Percentiles rank a stretch among this genome's conserved stretches.
These are phyloP conservation scores for Meda fulgida DNA, from an alignment of 2,797 vertebrate species.

Conservation along the genomic window DNA sequence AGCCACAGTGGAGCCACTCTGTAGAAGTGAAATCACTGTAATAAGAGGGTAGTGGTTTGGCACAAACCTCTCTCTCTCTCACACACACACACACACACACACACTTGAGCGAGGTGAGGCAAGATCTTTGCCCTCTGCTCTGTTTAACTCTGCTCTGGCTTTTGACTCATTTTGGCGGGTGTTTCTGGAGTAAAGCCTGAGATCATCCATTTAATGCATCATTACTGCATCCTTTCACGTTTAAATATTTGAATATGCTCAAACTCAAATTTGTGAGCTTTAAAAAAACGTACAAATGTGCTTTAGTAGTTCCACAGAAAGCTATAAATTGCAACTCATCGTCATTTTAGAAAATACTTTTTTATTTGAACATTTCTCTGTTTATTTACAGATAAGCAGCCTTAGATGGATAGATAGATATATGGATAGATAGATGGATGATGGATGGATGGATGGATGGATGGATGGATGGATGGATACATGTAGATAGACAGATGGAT, in stretches of 20 bases:
- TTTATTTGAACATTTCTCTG: background rate
- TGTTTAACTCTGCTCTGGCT: conserved; percentile 33
- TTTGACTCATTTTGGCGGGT: background rate
- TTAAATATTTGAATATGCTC: background rate
- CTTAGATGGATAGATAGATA: no score
- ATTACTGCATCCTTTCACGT: background rate
- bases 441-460: no score
- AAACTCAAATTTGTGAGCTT: background rate
- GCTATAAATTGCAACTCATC: no score
- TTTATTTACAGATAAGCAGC: no score
- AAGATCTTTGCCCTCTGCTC: conserved; percentile 40
- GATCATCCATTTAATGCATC: background rate
- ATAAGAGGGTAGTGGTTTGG: conserved; percentile 80
- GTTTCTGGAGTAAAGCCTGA: background rate
- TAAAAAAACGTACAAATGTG: no score
- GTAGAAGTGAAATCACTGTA: conserved; percentile 67
- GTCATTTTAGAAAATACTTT: no score
- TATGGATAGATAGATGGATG: fast-evolving
- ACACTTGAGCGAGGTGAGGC: conserved; percentile 30
- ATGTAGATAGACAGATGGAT: no score
- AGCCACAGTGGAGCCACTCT: conserved; percentile 74
- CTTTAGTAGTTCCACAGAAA: no score
- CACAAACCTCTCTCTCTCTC: conserved; percentile 41
- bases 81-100: conserved; percentile 51
- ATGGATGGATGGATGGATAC: no score